These are phyloP conservation scores for Drosophila gunungcola DNA, from an alignment of 1,140 invertebrate genomes.

Conservation along the genomic window DNA sequence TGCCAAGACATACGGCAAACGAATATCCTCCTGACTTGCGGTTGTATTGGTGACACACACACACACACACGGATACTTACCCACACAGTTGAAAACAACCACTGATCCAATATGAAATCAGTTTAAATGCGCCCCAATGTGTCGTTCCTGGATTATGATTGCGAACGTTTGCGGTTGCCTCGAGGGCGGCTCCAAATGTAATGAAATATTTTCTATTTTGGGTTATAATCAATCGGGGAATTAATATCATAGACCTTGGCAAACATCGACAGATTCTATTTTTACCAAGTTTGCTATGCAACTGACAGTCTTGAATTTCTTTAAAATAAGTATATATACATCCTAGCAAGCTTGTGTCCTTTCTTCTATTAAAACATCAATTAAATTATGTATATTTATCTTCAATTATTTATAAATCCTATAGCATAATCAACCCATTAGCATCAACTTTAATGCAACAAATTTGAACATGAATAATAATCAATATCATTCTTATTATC, in stretches of 20 bases:
- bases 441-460: too few species aligned
- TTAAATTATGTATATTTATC: not conserved
- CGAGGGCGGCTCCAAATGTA: conserved; percentile 37
- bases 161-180: conserved; percentile 37
- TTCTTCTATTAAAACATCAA: too few species aligned
- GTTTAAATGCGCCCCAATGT: conserved; percentile 81
- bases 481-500: not conserved
- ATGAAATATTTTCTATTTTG: conserved; percentile 14
- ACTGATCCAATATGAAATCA: conserved; percentile 72
- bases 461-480: not conserved
- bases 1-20: conserved; percentile 67
- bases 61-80: conserved; percentile 4
- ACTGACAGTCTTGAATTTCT: too few species aligned
- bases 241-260: not conserved
- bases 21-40: conserved; percentile 49
- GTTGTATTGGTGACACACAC: conserved; percentile 26
- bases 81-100: conserved; percentile 15
- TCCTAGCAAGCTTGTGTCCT: too few species aligned
- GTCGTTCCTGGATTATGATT: conserved; percentile 76
- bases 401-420: not conserved
- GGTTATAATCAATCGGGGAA: too few species aligned
- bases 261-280: too few species aligned
- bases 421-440: not conserved
- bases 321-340: too few species aligned
- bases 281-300: too few species aligned